phyloP scores from a whole-genome alignment of 2,888 invertebrate species.

The Drosophila ezoana region DNA sequence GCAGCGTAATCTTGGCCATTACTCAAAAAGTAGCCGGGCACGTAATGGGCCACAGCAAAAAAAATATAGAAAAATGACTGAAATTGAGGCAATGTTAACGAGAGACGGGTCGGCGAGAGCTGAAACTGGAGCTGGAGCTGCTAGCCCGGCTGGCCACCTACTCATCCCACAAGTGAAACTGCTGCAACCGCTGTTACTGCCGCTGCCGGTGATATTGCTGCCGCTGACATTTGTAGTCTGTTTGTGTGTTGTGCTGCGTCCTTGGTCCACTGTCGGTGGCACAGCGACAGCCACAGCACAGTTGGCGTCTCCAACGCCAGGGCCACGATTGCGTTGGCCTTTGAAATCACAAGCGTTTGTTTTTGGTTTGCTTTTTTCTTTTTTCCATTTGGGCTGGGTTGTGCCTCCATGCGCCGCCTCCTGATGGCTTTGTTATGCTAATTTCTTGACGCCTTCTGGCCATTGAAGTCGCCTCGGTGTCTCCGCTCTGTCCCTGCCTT shows the following conservation, averaged over 20 bases:
- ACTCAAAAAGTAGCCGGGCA: constrained; percentile 72
- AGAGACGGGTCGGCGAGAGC: constrained; percentile 10
- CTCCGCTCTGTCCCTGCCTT: constrained; percentile 5
- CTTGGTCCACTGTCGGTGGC: constrained; percentile 59
- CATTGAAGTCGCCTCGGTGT: constrained; percentile 48
- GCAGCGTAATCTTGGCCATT: constrained; percentile 76
- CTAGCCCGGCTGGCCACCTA: not conserved
- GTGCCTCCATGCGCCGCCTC: constrained; percentile 27
- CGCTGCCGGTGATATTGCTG: constrained; percentile 37
- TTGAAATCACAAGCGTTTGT: constrained; percentile 68
- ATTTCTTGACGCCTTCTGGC: constrained; percentile 73
- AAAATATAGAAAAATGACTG: constrained; percentile 18
- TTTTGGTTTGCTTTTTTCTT: constrained; percentile 4
- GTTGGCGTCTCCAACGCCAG: constrained; percentile 23
- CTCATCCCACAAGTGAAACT: constrained; percentile 22
- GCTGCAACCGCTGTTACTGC: constrained; percentile 31
- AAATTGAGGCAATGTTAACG: constrained; percentile 50
- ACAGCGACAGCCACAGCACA: constrained; percentile 18
- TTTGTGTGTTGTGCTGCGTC: constrained; percentile 27
- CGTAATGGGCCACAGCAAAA: constrained; percentile 51
- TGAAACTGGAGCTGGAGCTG: not conserved
- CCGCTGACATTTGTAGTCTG: constrained; percentile 60
- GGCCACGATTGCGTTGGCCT: constrained; percentile 41
- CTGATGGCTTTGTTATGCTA: constrained; percentile 77
- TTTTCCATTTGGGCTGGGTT: constrained; percentile 11